A percentile compares a stretch with the other conserved stretches of the same genome.
Conservation (phyloP, 1,140 invertebrate species). For the Cotesia glomerata region DNA sequence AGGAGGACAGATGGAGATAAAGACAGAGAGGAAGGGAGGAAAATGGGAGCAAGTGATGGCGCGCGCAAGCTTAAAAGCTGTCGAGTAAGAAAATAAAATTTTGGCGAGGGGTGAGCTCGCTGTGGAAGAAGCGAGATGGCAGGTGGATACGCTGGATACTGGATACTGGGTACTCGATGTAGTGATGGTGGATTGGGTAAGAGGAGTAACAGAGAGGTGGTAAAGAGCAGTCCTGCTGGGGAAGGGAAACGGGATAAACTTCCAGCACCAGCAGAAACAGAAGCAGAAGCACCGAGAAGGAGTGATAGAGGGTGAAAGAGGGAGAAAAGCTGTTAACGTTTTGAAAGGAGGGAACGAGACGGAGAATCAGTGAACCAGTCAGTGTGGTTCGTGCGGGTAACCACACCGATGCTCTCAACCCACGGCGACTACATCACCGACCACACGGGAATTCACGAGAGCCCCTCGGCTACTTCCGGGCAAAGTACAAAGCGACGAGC, state of each 20-base stretch:
- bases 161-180: too few relatives aligned
- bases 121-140: conserved; percentile 3
- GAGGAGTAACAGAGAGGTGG: neutral
- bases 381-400: conserved; percentile 58
- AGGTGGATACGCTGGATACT: too few relatives aligned
- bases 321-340: conserved; percentile 31
- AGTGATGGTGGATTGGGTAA: too few relatives aligned
- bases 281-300: conserved; percentile 25
- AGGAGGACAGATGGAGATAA: conserved; percentile 28
- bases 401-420: conserved; percentile 61
- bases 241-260: neutral
- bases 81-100: neutral
- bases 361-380: conserved; percentile 47
- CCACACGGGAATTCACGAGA: conserved; percentile 2
- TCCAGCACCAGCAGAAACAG: conserved; percentile 24
- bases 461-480: conserved; percentile 22
- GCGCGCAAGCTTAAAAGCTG: neutral
- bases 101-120: neutral
- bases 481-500: conserved; percentile 1
- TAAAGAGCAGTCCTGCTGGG: neutral
- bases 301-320: conserved; percentile 26
- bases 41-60: conserved; percentile 1
- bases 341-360: conserved; percentile 29
- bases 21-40: conserved; percentile 17
- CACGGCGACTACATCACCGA: conserved; percentile 43